Evolutionary conservation across 30 jellyfish, hydroid and myxozoan genomes (phyloP).

Genomic region (Hydractinia symbiolongicarpus): DNA sequence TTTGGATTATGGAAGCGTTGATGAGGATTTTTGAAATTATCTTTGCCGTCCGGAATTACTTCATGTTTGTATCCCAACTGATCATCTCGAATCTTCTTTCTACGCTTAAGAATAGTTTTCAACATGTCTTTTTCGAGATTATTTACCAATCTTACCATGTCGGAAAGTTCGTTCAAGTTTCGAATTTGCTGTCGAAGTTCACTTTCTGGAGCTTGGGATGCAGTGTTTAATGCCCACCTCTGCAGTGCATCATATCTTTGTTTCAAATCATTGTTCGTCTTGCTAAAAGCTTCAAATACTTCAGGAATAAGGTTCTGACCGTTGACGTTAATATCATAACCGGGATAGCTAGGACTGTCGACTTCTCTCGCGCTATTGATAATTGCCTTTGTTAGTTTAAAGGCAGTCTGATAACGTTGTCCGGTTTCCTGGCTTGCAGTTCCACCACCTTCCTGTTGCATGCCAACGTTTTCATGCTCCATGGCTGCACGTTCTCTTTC

Average conservation of each 20-base stretch:
- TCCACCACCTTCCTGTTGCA: neutral
- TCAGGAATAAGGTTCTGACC: constrained; percentile 33
- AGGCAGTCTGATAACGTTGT: constrained; percentile 23
- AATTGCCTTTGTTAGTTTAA: constrained; percentile 25
- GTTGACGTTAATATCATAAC: constrained; percentile 2
- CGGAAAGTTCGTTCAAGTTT: constrained; percentile 25
- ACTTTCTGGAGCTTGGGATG: constrained; percentile 1
- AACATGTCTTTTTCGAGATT: constrained; percentile 36
- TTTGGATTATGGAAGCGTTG: constrained; percentile 29
- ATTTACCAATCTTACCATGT: constrained; percentile 30
- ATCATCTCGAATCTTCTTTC: constrained; percentile 13
- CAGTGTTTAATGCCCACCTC: constrained; percentile 16
- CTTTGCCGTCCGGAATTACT: constrained; percentile 7
- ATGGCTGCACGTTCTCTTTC: too few relatives aligned
- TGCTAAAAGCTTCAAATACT: constrained; percentile 32
- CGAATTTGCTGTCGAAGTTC: constrained; percentile 21
- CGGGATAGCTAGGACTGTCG: constrained; percentile 10
- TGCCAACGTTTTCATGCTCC: neutral
- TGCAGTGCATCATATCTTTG: constrained; percentile 24
- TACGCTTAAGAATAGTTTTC: constrained; percentile 20
- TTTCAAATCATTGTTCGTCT: constrained; percentile 29
- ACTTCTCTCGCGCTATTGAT: constrained; percentile 27
- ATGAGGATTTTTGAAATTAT: neutral
- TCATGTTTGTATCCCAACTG: constrained; percentile 32
- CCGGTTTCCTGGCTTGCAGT: neutral